Evolutionary conservation across 2,797 vertebrate genomes (phyloP).

Genomic region (Halcyon smyrnensis): DNA sequence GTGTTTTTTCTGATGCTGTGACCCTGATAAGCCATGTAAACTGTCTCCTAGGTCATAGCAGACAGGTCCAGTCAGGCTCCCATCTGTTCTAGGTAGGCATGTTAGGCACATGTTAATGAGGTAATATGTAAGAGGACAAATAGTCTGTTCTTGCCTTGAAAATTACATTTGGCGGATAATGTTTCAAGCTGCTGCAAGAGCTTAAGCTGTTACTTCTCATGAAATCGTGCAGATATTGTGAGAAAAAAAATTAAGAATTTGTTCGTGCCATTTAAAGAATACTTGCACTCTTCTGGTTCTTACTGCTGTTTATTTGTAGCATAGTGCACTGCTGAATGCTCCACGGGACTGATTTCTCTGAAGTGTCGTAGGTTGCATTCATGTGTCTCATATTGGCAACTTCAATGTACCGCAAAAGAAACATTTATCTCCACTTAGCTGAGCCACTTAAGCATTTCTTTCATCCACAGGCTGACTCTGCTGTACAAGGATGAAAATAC

Average conservation of each 20-base stretch:
- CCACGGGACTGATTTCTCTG: neutral
- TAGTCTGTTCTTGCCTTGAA: neutral
- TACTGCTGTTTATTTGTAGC: neutral
- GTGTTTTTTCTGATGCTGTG: neutral
- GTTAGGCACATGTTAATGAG: neutral
- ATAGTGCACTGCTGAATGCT: neutral
- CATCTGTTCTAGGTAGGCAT: neutral
- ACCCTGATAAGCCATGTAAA: neutral
- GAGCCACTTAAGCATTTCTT: neutral
- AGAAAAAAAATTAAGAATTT: neutral
- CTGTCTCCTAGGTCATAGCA: neutral
- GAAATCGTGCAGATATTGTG: neutral
- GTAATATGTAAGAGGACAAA: neutral
- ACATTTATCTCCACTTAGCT: neutral
- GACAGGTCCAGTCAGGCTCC: neutral
- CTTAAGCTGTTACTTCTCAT: neutral
- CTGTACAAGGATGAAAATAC: neutral
- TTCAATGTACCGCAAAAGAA: neutral
- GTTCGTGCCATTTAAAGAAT: neutral
- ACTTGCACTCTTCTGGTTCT: neutral
- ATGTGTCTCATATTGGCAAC: neutral
- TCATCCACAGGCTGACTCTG: neutral
- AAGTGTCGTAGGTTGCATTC: neutral
- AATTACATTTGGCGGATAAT: neutral
- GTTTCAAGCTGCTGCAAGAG: neutral